These are phyloP conservation scores for Ectemnius lituratus DNA, from an alignment of 2,888 invertebrate species.

Conservation along the genomic window DNA sequence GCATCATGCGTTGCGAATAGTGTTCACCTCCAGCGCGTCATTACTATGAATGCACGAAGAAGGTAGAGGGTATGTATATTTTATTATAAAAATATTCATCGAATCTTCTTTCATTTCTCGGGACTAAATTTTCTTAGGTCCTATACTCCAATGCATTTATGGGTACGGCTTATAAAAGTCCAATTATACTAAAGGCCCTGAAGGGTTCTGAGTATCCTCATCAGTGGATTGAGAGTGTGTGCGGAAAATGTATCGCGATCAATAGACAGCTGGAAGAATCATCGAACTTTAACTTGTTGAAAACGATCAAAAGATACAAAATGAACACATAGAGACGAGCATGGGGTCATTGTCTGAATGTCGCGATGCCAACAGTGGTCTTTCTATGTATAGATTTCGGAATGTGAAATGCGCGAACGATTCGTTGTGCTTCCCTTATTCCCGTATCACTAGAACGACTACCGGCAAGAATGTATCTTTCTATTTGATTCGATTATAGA, in stretches of 20 bases:
- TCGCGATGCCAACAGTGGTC: slow-evolving; percentile 1
- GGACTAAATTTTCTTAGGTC: slow-evolving; percentile 19
- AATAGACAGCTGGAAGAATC: slow-evolving; percentile 21
- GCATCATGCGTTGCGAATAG: slow-evolving; percentile 39
- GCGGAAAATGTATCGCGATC: background rate
- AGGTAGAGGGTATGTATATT: slow-evolving; percentile 27
- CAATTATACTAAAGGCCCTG: slow-evolving; percentile 19
- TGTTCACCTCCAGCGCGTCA: slow-evolving; percentile 2
- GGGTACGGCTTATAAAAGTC: slow-evolving; percentile 15
- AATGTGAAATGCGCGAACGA: slow-evolving; percentile 50
- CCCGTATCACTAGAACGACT: slow-evolving; percentile 21
- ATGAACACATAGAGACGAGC: slow-evolving; percentile 43
- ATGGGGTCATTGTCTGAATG: slow-evolving; percentile 17
- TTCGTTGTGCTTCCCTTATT: slow-evolving; percentile 44
- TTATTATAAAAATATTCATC: slow-evolving; percentile 46
- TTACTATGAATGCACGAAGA: background rate
- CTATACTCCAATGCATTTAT: slow-evolving; percentile 14
- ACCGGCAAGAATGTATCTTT: slow-evolving; percentile 20
- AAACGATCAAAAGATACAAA: slow-evolving; percentile 46
- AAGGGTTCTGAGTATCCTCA: background rate
- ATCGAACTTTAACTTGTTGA: slow-evolving; percentile 35
- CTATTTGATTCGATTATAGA: slow-evolving; percentile 29
- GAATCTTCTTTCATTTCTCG: slow-evolving; percentile 16
- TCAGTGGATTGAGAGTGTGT: too few relatives aligned
- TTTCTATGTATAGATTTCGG: slow-evolving; percentile 39